Evolutionary conservation across 2,113 vertebrate genomes (phyloP), one percentile per base, ranked within the genome.

Genomic region (Lophius piscatorius): DNA sequence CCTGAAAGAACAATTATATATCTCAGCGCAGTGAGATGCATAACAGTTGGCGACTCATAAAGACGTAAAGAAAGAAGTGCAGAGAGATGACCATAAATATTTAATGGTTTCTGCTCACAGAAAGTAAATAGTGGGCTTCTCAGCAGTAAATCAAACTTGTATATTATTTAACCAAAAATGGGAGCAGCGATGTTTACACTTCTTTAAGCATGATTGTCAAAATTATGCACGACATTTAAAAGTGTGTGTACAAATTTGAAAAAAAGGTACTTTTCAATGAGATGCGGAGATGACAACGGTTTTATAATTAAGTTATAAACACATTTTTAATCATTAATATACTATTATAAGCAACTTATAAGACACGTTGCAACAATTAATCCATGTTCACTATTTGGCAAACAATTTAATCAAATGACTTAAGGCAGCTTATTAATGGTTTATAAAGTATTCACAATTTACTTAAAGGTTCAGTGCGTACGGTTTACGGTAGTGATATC

Each of bases 11-110:
- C 60, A 70, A 72, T 80, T 36, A 42, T 61, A 55, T 44, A 57
- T 83, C 63, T 84, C 78, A 70, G 74, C 59, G 66, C 52, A 63
- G 48, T 70, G 59, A 67, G 62, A 74, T 63, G 62, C 63, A 71
- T 57, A 70, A 71, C 69, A 74, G 67, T 67, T 78, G 58, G 60
- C 59, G 49, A 68, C 42, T 86, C 77, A 78, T 67, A 72, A 72
- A 67, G 55, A 81, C 75, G 68, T 72, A 68, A 79, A 73, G 55
- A 62, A 50, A 28, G 61, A 68, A 65, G 64, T 59, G 61, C 57
- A 65, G 76, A 84, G 70, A 68, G 75, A 82, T 39, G 74, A 67
- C 68, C 59, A 47, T 88, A 78, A 85, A 72, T 71, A 78, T 50
- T 74, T 58, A 72, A 85, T 82, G 83, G 74, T 76, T 84, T 82